Evolutionary conservation across 2,888 invertebrate genomes (phyloP), one percentile per base, ranked within the genome.

Genomic region (Amphimallon solstitiale): DNA sequence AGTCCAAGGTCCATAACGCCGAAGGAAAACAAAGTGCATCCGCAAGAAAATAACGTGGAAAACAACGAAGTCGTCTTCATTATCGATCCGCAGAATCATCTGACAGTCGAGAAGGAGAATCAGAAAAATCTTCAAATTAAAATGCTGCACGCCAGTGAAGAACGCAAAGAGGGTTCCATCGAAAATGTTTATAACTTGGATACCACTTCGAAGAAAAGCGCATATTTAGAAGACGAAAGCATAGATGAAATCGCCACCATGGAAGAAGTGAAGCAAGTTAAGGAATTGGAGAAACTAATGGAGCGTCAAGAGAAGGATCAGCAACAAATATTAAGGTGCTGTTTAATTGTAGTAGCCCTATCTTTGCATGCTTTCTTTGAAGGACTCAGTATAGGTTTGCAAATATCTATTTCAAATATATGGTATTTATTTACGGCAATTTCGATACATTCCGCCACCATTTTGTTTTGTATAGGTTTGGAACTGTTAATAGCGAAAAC

Each of bases 341-440:
- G 84, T 43, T 74, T 86, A 14, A 79, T 84, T 43, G 81, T 84
- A 43, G 70, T 84, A 12, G 86, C 86, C 1, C 78, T 87, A 66
- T 85, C 85, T 0, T 81, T 86, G 66, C 87, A 87, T 74, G 84
- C 85, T 0, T 76, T 86, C 56, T 85, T 87, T 69, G 86, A 87
- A 77, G 86, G 86, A 2, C 75, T 86, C 61, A 84, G 86, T 1
- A 84, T 85, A 54, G 85, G 86, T 4, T 74, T 86, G 6, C 85
- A 85, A 72, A 75, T 77, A 34, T 81, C 80, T 1, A 71, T 77
- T 3, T 77, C 79, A 1, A 83, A 83, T 69, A 83, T 86, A 51
- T 86, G 85, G 86, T 85, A 82, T 68, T 76, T 86, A 43, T 85
- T 86, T 71, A 78, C 81, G 1, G 86, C 86, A 5, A 83, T 86